Base-by-base conservation (phyloP, 2,113 vertebrate genomes). In the Strigops habroptila region DNA sequence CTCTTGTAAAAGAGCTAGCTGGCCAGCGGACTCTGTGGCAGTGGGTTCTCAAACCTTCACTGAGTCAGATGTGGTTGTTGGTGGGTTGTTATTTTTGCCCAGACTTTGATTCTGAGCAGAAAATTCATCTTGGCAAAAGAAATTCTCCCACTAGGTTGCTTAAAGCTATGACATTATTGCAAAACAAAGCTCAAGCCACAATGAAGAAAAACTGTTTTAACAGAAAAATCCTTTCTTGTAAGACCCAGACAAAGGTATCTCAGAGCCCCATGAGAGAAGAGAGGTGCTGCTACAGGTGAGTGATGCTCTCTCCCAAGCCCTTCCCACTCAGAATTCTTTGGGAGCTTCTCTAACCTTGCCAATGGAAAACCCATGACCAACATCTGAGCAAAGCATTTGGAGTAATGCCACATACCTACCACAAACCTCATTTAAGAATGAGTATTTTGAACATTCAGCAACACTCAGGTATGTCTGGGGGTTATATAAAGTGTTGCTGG, bases 391-490 rank as follows among this genome's bases (percentile, higher is more conserved):
- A 86, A 86, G 69, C 57, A 81, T 37, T 74, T 91, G 90, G 62
- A 95, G 43, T 55, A 71, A 87, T 41, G 74, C 76, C 80, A 84
- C 5, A 1, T 10, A 48, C 48, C 68, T 75, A 39, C 62, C 57
- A 62, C 90, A 82, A 62, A 65, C 22, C 51, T 79, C 57, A 62
- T 18, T 94, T 41, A 51, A 77, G 53, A 80, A 69, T 3, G 24
- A 94, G 70, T 33, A 70, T 87, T 82, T 74, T 94, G 88, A 91
- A 23, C 55, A 62, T 77, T 91, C 67, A 82, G 67, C 82, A 93
- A 71, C 62, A 51, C 23, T 73, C 41, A 79, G 70, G 71, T 63
- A 33, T 2, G 33, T 77, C 3, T 55, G 67, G n/a, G 57, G 25
- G 12, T 86, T 91, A 88, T 37, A 88, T 63, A 79, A 93, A 91